Percentiles rank a stretch among this genome's conserved stretches.
These are phyloP conservation scores for Chalcis sispes DNA, from an alignment of 2,888 invertebrate species.

Conservation along the genomic window DNA sequence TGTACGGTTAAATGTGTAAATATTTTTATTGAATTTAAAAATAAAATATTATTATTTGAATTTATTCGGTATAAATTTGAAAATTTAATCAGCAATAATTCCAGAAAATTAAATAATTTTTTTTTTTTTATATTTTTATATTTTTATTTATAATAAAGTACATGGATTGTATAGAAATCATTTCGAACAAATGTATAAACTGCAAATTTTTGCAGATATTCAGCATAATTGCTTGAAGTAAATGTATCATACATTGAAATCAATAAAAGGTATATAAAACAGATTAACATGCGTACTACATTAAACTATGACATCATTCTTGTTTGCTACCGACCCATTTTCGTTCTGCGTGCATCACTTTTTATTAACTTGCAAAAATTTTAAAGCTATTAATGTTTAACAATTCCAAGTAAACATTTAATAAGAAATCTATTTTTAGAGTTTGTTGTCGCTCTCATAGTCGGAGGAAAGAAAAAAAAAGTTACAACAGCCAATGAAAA, in stretches of 20 bases:
- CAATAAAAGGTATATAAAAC: background rate
- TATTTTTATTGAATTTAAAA: too few species aligned
- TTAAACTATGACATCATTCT: slow-evolving; percentile 44
- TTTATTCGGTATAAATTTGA: too few species aligned
- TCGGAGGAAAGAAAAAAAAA: background rate
- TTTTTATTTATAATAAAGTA: too few species aligned
- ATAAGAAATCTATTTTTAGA: slow-evolving; percentile 39
- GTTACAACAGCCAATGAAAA: background rate
- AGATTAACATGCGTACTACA: slow-evolving; percentile 2
- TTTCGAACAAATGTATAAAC: background rate
- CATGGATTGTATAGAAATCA: too few species aligned
- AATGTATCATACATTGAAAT: background rate
- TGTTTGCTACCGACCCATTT: slow-evolving; percentile 20
- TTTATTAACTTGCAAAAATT: background rate
- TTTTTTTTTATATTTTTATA: too few species aligned
- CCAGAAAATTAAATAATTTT: too few species aligned
- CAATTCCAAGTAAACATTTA: background rate
- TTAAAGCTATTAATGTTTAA: background rate
- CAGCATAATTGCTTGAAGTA: background rate
- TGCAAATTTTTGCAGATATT: background rate
- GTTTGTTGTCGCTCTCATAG: background rate
- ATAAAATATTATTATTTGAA: too few species aligned
- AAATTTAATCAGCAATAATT: too few species aligned
- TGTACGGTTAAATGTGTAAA: too few species aligned
- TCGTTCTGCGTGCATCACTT: background rate